Evolutionary conservation across 2,888 invertebrate species (phyloP).

Genomic region (Gari tellinella): DNA sequence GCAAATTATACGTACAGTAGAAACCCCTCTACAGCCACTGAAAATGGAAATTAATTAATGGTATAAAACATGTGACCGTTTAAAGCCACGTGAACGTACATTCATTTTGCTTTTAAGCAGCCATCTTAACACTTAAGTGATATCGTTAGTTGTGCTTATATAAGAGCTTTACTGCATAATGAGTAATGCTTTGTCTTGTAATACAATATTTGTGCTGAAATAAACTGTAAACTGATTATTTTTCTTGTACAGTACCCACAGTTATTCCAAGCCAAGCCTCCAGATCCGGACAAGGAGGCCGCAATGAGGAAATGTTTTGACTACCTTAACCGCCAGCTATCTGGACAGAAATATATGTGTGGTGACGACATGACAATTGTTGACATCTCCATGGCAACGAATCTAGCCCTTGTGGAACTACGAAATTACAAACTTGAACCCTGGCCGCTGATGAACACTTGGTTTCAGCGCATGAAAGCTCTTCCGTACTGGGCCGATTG

Average conservation of each 20-base stretch:
- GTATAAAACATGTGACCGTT: no score
- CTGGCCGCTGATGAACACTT: constrained; percentile 58
- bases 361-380: constrained; percentile 91
- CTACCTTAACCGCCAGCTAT: constrained; percentile 76
- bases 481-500: constrained; percentile 65
- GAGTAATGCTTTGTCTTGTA: no score
- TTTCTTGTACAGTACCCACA: constrained; percentile 61
- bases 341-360: constrained; percentile 89
- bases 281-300: constrained; percentile 63
- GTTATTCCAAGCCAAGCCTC: constrained; percentile 62
- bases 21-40: no score
- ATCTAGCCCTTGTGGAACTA: constrained; percentile 87
- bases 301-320: constrained; percentile 65
- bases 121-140: no score
- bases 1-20: no score
- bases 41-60: no score
- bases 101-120: no score
- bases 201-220: no score
- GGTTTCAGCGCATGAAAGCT: constrained; percentile 65
- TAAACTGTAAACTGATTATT: no score
- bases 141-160: no score
- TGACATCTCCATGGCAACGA: constrained; percentile 89
- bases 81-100: no score
- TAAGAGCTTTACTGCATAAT: no score
- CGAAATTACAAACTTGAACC: constrained; percentile 84